Base-by-base conservation (phyloP, 2,888 invertebrate species). In the Coronaproctus castanopsis region DNA sequence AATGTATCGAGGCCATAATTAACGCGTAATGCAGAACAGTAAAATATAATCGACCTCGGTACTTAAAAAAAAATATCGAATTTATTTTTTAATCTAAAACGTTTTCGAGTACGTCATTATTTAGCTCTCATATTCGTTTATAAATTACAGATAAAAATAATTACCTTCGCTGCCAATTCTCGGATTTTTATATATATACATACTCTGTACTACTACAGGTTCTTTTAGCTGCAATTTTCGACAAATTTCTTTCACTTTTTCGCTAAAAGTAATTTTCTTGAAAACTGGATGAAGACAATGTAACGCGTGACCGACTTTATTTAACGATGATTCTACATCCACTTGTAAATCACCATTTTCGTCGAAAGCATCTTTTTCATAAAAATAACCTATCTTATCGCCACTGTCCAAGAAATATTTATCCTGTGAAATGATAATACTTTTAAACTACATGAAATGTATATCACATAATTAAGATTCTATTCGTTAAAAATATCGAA, bases 131-230 rank as follows among this genome's bases (percentile, higher is more conserved):
- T n/a, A n/a, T n/a, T n/a, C n/a, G n/a, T n/a, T 48, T 48, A 58
- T 3, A 18, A 55, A 14, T 21, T 10, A 24, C 21, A 1, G 21
- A 36, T 36, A 36, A 8, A 36, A 36, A 36, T 14, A 57, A 67
- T 66, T 73, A 88, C 89, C 88, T 81, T 86, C 87, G 2, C 90
- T 85, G 0, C 95, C 95, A 61, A 88, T 77, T 20, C 82, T 81
- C 0, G 95, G 91, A 75, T 92, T 92, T 76, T 97, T 98, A 72
- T 89, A 97, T 63, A 98, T 96, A 69, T 90, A 89, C 97, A 97
- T 97, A 74, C 95, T 93, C 71, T 97, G 97, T 1, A 84, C 84
- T 0, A 97, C 79, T 0, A 84, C 83, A 0, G 97, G 97, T 51
- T 86, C 83, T 59, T 76, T 73, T 62, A 85, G 79, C 2, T 82